Evolutionary conservation across 2,797 vertebrate species (phyloP), one percentile per base, ranked within the genome.

Genomic region (Clarias fuscus): DNA sequence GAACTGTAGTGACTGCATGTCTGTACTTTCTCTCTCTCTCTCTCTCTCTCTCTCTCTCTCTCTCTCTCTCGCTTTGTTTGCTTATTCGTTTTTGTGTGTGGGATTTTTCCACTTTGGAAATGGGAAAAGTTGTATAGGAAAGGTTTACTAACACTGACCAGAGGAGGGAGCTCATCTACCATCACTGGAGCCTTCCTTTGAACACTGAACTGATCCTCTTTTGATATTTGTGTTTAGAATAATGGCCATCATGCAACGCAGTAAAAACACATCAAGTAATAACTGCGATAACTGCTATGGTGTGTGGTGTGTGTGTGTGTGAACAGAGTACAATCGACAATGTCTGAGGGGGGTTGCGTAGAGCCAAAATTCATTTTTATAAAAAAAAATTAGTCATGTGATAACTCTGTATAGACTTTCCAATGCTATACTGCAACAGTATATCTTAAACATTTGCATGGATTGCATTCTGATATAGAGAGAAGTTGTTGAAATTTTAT

Each of bases 91-190:
- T 48, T 48, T 48, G 2, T 48, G 43, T 48, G 43, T 10, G 8
- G 43, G 43, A 48, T 48, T 48, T 48, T 48, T 48, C 43, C 43
- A 8, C 20, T 53, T 65, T 65, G 15, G 15, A 22, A 24, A 64
- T 80, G n/a, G 22, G 22, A 64, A 27, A 76, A 30, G 7, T 82
- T 6, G 1, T 82, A 3, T 15, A 14, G 30, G n/a, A 53, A 20
- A 76, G 5, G 15, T 61, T 68, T 70, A 72, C 67, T 48, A 33
- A 11, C 53, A 82, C 56, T 88, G 83, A 86, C 92, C 92, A 91
- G 89, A 89, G 65, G 93, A 85, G 91, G 92, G 92, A 89, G 91
- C 91, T 88, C 90, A 84, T 72, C 58, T 48, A 73, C 88, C 22
- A 37, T 67, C 56, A 59, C 15, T 33, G 40, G 76, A 82, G 4